Conservation (phyloP, 2,888 invertebrate genomes). For the Syrista parreyssii region DNA sequence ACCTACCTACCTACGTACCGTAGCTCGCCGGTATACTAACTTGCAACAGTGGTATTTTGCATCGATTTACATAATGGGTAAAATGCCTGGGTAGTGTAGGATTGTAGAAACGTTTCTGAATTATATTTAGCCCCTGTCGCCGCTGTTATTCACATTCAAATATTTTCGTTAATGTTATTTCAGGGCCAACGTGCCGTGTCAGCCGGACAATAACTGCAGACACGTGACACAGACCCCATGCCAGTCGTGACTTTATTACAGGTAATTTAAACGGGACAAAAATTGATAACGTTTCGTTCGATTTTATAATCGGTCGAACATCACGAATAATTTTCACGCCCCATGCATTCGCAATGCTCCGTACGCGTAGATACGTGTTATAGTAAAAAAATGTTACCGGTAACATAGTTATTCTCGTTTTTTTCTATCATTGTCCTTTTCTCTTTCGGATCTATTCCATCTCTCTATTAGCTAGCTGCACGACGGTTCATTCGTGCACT, state of each 20-base stretch:
- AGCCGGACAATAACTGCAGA: slow-evolving; percentile 29
- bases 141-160: slow-evolving; percentile 58
- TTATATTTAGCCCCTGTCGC: slow-evolving; percentile 46
- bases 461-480: not conserved
- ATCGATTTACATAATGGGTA: slow-evolving; percentile 64
- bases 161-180: slow-evolving; percentile 55
- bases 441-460: not conserved
- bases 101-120: slow-evolving; percentile 59
- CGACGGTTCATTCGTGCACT: not conserved
- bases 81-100: slow-evolving; percentile 47
- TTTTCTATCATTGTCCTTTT: not conserved
- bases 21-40: not conserved
- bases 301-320: slow-evolving; percentile 16
- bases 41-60: slow-evolving; percentile 50
- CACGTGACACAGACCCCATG: slow-evolving; percentile 1
- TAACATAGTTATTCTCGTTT: not conserved
- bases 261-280: slow-evolving; percentile 7
- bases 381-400: not conserved
- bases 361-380: not conserved
- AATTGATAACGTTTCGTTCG: slow-evolving; percentile 21
- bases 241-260: slow-evolving; percentile 26
- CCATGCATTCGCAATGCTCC: not conserved
- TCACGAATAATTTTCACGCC: not conserved
- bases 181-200: slow-evolving; percentile 39
- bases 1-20: not conserved